A percentile compares a stretch with the other conserved stretches of the same genome.
phyloP scores from a whole-genome alignment of 2,888 invertebrate genomes.

The Ichneumoninae sp. region DNA sequence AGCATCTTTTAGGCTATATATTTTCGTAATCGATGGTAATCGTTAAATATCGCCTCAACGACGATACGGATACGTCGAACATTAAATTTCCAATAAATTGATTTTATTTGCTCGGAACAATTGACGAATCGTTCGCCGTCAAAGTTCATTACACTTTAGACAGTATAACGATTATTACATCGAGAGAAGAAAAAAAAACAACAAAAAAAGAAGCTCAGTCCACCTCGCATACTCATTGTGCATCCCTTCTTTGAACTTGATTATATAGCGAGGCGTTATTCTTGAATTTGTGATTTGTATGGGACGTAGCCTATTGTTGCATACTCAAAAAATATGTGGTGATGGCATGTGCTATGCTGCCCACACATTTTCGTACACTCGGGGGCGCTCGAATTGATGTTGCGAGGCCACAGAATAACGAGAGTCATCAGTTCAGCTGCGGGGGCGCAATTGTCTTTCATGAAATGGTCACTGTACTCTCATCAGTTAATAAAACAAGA shows the following conservation, averaged over 20 bases:
- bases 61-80: not conserved
- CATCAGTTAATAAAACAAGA: slow-evolving; percentile 70
- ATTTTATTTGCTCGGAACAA: not conserved
- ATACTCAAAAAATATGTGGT: slow-evolving; percentile 62
- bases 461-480: slow-evolving; percentile 84
- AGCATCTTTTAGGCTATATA: slow-evolving; percentile 51
- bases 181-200: slow-evolving; percentile 34
- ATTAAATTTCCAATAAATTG: not conserved
- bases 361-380: slow-evolving; percentile 31
- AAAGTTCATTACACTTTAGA: slow-evolving; percentile 16
- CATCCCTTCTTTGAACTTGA: slow-evolving; percentile 77
- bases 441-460: slow-evolving; percentile 76
- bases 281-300: slow-evolving; percentile 72
- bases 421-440: slow-evolving; percentile 72
- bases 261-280: slow-evolving; percentile 80
- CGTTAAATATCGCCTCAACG: slow-evolving; percentile 34
- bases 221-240: slow-evolving; percentile 84
- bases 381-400: slow-evolving; percentile 34
- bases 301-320: slow-evolving; percentile 70
- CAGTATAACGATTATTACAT: slow-evolving; percentile 36
- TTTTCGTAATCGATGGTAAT: slow-evolving; percentile 53
- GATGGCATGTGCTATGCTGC: slow-evolving; percentile 61
- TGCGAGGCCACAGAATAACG: slow-evolving; percentile 82
- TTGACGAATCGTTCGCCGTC: not conserved
- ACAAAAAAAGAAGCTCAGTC: slow-evolving; percentile 69